phyloP scores from a whole-genome alignment of 2,797 vertebrate species.

The Lacerta bilineata region DNA sequence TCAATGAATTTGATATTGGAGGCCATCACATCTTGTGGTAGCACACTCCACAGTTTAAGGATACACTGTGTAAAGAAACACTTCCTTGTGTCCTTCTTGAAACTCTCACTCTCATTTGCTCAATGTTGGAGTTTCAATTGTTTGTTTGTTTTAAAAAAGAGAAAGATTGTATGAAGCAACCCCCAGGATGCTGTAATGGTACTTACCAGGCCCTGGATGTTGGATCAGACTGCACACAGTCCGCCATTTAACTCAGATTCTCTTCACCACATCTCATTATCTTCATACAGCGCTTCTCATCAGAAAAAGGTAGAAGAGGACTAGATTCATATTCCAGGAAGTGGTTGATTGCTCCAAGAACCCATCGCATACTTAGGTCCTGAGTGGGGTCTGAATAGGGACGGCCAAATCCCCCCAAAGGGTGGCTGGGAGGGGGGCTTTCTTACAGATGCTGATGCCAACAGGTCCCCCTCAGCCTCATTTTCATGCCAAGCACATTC shows the following conservation, averaged over 20 bases:
- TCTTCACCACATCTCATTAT: slow-evolving; percentile 33
- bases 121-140: not conserved
- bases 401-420: not conserved
- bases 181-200: no score
- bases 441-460: not conserved
- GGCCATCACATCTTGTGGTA: not conserved
- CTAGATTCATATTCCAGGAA: not conserved
- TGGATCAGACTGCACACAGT: slow-evolving; percentile 33
- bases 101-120: not conserved
- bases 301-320: not conserved
- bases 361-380: not conserved
- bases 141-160: not conserved
- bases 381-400: not conserved
- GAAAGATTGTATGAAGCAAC: not conserved
- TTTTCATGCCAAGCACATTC: not conserved
- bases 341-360: fast-evolving
- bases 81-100: not conserved
- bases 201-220: slow-evolving; percentile 71
- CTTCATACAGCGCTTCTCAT: not conserved
- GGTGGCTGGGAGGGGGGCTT: not conserved
- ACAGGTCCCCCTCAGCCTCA: not conserved
- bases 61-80: no score
- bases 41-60: not conserved
- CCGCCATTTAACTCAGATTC: slow-evolving; percentile 66
- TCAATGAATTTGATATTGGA: not conserved